Conservation (phyloP, 2,797 vertebrate species). For the Lepidocolaptes lacrymiger region DNA sequence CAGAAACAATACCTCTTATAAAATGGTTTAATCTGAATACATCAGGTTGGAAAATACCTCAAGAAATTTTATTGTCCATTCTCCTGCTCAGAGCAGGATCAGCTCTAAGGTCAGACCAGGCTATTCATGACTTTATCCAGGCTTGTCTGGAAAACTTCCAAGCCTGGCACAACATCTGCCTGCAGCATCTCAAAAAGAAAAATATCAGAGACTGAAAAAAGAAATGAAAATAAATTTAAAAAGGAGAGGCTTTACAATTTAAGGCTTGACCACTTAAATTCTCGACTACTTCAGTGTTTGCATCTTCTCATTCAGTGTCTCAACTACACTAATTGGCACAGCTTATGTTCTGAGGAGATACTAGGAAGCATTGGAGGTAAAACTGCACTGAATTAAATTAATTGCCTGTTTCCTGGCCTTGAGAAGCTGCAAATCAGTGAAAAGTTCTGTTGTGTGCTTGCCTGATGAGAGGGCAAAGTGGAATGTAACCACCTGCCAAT, state of each 20-base stretch:
- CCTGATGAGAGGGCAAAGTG: neutral
- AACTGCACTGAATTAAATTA: neutral
- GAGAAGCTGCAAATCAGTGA: neutral
- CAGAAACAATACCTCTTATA: neutral
- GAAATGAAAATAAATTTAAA: neutral
- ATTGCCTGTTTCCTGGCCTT: neutral
- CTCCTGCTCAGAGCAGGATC: neutral
- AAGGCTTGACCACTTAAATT: neutral
- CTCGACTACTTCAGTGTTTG: neutral
- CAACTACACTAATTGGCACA: neutral
- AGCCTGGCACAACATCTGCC: neutral
- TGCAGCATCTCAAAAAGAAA: neutral
- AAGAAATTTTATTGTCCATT: neutral
- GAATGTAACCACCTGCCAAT: rapidly evolving
- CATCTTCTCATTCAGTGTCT: neutral
- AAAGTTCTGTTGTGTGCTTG: neutral
- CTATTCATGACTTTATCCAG: neutral
- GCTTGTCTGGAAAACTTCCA: neutral
- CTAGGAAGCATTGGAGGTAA: neutral
- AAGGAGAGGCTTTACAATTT: neutral
- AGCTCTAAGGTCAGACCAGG: neutral
- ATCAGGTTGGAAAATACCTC: neutral
- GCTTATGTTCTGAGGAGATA: neutral
- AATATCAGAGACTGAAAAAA: neutral
- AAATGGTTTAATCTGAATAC: neutral